Conservation (phyloP, 2,113 vertebrate species). For the Emberiza fucata region DNA sequence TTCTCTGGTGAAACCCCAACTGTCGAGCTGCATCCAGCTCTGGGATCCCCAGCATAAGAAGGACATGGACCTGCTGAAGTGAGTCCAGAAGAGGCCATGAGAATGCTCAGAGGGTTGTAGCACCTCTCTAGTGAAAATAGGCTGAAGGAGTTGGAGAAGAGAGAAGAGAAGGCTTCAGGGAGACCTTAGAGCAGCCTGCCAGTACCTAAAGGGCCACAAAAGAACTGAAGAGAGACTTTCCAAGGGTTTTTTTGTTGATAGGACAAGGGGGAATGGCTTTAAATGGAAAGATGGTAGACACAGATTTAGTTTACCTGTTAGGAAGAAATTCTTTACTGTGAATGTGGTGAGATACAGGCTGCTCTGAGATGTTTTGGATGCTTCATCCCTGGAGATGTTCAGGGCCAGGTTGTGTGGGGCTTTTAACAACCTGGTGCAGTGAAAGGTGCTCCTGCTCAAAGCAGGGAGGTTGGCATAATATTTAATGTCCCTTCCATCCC, state of each 20-base stretch:
- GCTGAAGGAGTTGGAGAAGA: neutral
- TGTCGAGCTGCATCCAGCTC: neutral
- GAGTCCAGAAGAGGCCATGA: neutral
- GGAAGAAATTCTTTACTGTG: neutral
- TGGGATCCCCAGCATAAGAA: neutral
- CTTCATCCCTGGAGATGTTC: neutral
- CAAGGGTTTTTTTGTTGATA: neutral
- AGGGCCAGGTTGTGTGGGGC: neutral
- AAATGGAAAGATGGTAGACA: neutral
- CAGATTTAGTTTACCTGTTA: neutral
- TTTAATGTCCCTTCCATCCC: neutral
- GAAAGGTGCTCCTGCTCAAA: neutral
- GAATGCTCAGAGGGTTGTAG: neutral
- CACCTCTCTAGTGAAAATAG: neutral
- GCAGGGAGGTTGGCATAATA: neutral
- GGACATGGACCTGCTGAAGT: neutral
- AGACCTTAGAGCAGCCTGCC: neutral
- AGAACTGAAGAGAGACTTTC: neutral
- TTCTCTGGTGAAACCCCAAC: neutral
- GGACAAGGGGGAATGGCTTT: neutral
- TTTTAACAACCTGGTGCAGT: neutral
- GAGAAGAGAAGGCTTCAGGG: neutral
- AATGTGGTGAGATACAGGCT: neutral
- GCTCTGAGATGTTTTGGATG: neutral
- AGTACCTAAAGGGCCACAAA: neutral